phyloP scores from a whole-genome alignment of 1,140 invertebrate species.

The Drosophila suzukii region DNA sequence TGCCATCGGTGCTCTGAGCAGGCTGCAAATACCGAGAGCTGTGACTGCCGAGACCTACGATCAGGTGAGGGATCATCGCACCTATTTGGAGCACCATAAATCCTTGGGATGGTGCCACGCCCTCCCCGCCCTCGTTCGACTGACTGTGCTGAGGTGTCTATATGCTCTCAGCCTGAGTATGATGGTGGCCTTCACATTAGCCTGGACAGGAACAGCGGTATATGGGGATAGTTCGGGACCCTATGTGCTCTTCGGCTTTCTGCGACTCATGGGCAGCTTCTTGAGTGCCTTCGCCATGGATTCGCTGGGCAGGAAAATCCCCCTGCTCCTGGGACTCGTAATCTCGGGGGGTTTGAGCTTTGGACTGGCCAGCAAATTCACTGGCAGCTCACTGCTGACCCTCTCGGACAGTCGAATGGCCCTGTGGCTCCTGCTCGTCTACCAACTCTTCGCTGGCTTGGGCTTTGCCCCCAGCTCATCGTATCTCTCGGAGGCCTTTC shows the following conservation, averaged over 20 bases:
- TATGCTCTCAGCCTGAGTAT: constrained; percentile 53
- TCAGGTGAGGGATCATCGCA: constrained; percentile 64
- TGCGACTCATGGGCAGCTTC: constrained; percentile 56
- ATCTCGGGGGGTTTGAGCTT: constrained; percentile 46
- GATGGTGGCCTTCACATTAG: constrained; percentile 51
- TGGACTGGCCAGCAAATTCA: constrained; percentile 57
- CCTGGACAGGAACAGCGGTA: constrained; percentile 37
- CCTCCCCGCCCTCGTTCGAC: constrained; percentile 56
- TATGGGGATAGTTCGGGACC: constrained; percentile 54
- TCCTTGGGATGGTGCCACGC: constrained; percentile 38
- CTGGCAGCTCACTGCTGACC: constrained; percentile 1
- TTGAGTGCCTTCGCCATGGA: constrained; percentile 57
- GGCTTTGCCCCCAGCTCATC: constrained; percentile 63
- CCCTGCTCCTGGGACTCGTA: constrained; percentile 59
- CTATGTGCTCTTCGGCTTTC: constrained; percentile 59
- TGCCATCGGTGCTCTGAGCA: constrained; percentile 61
- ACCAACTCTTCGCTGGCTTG: constrained; percentile 64
- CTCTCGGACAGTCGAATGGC: constrained; percentile 40
- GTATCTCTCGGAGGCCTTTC: constrained; percentile 74
- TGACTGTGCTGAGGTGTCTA: constrained; percentile 56
- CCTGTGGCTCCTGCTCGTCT: constrained; percentile 62
- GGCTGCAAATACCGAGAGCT: constrained; percentile 57
- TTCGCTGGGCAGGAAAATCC: constrained; percentile 58
- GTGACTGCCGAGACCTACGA: constrained; percentile 71
- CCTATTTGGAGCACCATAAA: constrained; percentile 53